Conservation (phyloP, 1,140 invertebrate genomes). For the Schlechtendalia chinensis region DNA sequence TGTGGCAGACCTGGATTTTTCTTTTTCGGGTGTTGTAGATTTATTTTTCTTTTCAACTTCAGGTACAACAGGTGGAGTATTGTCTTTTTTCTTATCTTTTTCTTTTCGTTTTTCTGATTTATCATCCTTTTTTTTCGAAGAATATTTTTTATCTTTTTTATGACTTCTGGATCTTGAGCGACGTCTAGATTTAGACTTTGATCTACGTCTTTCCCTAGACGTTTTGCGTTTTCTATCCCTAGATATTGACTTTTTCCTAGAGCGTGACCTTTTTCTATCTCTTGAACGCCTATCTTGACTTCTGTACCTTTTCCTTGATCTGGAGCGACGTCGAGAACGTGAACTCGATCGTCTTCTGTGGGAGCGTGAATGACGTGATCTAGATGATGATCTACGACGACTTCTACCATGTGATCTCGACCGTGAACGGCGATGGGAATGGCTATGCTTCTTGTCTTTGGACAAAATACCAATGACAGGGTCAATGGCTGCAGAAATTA, state of each 20-base stretch:
- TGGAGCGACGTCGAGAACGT: conserved; percentile 56
- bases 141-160: conserved; percentile 46
- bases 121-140: conserved; percentile 38
- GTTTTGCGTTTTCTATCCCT: conserved; percentile 60
- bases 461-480: conserved; percentile 81
- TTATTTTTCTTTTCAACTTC: conserved; percentile 36
- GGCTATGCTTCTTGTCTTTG: conserved; percentile 73
- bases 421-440: conserved; percentile 55
- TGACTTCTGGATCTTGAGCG: conserved; percentile 41
- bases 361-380: conserved; percentile 65
- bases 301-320: conserved; percentile 54
- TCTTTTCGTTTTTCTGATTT: conserved; percentile 45
- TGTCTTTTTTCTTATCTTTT: conserved; percentile 37
- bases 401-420: conserved; percentile 59
- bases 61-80: conserved; percentile 4
- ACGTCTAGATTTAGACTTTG: conserved; percentile 54
- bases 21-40: conserved; percentile 34
- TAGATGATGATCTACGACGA: conserved; percentile 61
- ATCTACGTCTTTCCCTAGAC: conserved; percentile 57
- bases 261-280: conserved; percentile 60
- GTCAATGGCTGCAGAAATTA: conserved; percentile 90
- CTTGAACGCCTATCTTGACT: conserved; percentile 59
- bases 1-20: conserved; percentile 33
- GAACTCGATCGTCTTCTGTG: conserved; percentile 59
- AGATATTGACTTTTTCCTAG: conserved; percentile 62